Evolutionary conservation across 2,797 vertebrate genomes (phyloP).

Genomic region (Morus bassanus): DNA sequence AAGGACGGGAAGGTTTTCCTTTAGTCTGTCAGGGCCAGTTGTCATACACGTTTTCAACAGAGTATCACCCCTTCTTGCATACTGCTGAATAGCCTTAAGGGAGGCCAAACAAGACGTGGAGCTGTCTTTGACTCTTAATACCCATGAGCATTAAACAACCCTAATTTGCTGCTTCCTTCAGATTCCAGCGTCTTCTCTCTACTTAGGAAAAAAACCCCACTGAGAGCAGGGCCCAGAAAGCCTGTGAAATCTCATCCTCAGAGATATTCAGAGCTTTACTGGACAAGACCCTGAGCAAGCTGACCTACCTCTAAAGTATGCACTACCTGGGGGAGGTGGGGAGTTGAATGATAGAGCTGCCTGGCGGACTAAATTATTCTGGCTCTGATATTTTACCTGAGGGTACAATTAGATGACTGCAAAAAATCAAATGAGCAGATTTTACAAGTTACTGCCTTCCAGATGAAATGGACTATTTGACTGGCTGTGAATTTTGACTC

Average conservation of each 20-base stretch:
- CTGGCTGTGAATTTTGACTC: neutral
- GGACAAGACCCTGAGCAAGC: neutral
- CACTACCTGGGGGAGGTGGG: neutral
- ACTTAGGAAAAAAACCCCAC: neutral
- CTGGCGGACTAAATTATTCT: neutral
- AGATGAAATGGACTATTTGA: neutral
- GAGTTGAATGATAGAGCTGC: neutral
- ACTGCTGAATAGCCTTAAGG: neutral
- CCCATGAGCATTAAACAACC: neutral
- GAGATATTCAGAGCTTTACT: neutral
- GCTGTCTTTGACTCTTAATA: neutral
- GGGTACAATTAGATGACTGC: neutral
- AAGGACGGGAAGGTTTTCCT: neutral
- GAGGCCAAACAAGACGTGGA: neutral
- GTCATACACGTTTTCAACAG: neutral
- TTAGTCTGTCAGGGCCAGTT: neutral
- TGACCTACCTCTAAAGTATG: neutral
- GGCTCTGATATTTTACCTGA: neutral
- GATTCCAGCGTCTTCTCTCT: neutral
- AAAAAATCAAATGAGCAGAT: neutral
- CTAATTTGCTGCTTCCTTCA: neutral
- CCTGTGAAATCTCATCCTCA: neutral
- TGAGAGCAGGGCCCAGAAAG: neutral
- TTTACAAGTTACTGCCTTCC: neutral
- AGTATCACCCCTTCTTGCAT: neutral